phyloP scores from a whole-genome alignment of 2,888 invertebrate genomes.

The Oxystoma pomonae region DNA sequence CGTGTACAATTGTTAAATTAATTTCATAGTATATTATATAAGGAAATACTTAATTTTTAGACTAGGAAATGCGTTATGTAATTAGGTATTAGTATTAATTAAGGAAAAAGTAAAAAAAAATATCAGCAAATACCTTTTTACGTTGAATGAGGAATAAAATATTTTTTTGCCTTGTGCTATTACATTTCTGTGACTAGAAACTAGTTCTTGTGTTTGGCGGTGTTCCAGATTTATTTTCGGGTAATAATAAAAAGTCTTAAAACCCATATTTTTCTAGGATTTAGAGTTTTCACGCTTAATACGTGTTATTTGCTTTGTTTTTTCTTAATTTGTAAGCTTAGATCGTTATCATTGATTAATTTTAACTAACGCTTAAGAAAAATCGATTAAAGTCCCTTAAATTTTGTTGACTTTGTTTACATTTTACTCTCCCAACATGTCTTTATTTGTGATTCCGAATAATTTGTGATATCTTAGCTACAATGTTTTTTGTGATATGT shows the following conservation, averaged over 20 bases:
- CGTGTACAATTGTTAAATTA: conserved; percentile 49
- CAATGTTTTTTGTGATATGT: conserved; percentile 25
- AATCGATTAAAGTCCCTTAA: neutral
- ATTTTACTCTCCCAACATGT: conserved; percentile 17
- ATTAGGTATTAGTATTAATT: conserved; percentile 34
- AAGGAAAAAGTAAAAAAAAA: conserved; percentile 32
- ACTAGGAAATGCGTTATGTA: conserved; percentile 42
- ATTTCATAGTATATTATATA: conserved; percentile 49
- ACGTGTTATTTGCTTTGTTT: neutral
- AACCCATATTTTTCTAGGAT: neutral
- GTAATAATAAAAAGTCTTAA: neutral
- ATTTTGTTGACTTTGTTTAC: conserved; percentile 17
- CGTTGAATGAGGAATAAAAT: neutral
- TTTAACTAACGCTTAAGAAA: neutral
- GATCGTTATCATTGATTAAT: neutral
- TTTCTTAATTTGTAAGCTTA: neutral
- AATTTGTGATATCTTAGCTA: conserved; percentile 26
- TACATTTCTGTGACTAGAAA: conserved; percentile 1
- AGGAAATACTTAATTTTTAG: conserved; percentile 38
- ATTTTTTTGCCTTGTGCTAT: neutral
- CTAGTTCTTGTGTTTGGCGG: neutral
- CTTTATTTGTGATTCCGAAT: conserved; percentile 20
- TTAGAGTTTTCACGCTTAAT: neutral
- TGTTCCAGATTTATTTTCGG: neutral
- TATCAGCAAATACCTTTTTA: conserved; percentile 13